Conservation (phyloP, 2,888 invertebrate genomes). For the Eristalinus sepulchralis region DNA sequence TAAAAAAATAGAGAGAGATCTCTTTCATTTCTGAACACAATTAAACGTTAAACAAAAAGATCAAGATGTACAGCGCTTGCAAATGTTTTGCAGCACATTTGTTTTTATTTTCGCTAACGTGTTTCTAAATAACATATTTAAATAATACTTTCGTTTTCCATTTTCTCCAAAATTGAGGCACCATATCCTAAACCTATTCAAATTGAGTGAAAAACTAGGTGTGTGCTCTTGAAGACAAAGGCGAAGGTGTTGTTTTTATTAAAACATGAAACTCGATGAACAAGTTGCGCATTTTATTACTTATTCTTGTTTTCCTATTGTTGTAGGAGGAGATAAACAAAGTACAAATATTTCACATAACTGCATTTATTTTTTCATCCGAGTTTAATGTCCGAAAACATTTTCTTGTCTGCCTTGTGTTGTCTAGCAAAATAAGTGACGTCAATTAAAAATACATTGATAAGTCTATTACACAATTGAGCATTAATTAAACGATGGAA, state of each 20-base stretch:
- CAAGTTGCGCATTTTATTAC: slow-evolving; percentile 24
- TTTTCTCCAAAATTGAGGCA: slow-evolving; percentile 1
- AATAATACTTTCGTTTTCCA: not conserved
- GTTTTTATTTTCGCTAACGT: slow-evolving; percentile 32
- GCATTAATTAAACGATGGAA: not conserved
- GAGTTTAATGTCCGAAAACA: not conserved
- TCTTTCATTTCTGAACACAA: slow-evolving; percentile 5
- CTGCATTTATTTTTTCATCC: not conserved
- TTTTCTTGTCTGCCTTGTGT: slow-evolving; percentile 19
- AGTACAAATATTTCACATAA: not conserved
- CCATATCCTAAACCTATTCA: not conserved
- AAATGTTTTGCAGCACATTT: slow-evolving; percentile 38
- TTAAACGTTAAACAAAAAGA: slow-evolving; percentile 33
- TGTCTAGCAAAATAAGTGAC: slow-evolving; percentile 48
- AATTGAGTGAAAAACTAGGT: slow-evolving; percentile 43
- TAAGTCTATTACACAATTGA: slow-evolving; percentile 11
- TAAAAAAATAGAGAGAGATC: not conserved
- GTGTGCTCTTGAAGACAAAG: slow-evolving; percentile 28
- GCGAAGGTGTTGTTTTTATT: slow-evolving; percentile 1
- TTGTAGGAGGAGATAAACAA: not conserved
- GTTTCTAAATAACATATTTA: not conserved
- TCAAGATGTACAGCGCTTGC: slow-evolving; percentile 52
- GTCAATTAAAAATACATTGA: slow-evolving; percentile 53
- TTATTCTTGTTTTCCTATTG: not conserved
- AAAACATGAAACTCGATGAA: slow-evolving; percentile 19